A percentile compares a stretch with the other conserved stretches of the same genome.
phyloP scores from a whole-genome alignment of 2,888 invertebrate species.

The Pecten maximus region DNA sequence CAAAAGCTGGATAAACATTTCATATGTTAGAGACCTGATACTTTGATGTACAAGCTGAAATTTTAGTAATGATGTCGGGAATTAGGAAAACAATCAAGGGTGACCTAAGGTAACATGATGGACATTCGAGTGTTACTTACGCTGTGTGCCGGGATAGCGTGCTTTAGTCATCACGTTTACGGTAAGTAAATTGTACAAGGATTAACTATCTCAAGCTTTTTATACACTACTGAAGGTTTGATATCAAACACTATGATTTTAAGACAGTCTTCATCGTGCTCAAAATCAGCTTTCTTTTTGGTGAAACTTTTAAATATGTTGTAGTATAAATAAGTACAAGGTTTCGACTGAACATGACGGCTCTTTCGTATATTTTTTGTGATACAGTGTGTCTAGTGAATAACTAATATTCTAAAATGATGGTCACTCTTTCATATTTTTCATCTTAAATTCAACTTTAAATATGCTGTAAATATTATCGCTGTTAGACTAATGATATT shows the following conservation, averaged over 20 bases:
- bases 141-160: neutral
- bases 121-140: neutral
- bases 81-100: neutral
- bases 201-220: too few species aligned
- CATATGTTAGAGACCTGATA: neutral
- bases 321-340: too few species aligned
- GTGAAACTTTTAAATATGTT: too few species aligned
- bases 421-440: too few species aligned
- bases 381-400: too few species aligned
- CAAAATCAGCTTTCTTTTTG: neutral
- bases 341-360: too few species aligned
- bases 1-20: neutral
- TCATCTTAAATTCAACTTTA: too few species aligned
- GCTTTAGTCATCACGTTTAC: neutral
- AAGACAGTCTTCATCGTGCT: neutral
- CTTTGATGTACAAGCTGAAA: neutral
- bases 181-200: neutral
- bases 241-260: neutral
- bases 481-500: too few species aligned
- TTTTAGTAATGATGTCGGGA: neutral
- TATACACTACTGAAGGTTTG: neutral
- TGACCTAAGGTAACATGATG: neutral
- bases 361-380: too few species aligned
- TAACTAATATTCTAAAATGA: too few species aligned
- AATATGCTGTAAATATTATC: too few species aligned